phyloP scores from a whole-genome alignment of 2,888 invertebrate species.

The Lathronympha strigana region DNA sequence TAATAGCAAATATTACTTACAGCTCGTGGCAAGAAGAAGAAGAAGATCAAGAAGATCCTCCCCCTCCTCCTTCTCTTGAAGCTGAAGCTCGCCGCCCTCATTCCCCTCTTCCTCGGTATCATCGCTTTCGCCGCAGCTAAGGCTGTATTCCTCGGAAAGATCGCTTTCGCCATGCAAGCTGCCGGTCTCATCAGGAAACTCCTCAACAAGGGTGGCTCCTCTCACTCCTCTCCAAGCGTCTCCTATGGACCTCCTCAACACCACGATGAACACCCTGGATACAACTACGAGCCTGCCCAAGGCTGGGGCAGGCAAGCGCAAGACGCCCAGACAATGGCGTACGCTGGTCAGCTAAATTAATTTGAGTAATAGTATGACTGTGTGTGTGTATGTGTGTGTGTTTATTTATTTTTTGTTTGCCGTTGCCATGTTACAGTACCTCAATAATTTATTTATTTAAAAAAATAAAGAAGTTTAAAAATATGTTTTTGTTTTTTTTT shows the following conservation, averaged over 20 bases:
- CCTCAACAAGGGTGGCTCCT: slow-evolving; percentile 84
- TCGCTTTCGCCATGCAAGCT: slow-evolving; percentile 91
- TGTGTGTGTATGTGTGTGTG: slow-evolving; percentile 54
- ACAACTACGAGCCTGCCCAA: slow-evolving; percentile 82
- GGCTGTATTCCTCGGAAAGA: slow-evolving; percentile 92
- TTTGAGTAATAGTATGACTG: slow-evolving; percentile 46
- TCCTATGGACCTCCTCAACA: slow-evolving; percentile 87
- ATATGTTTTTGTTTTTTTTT: too few species aligned
- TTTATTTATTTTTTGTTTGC: slow-evolving; percentile 57
- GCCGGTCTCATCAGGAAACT: slow-evolving; percentile 87
- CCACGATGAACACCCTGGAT: slow-evolving; percentile 83
- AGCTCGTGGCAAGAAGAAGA: slow-evolving; percentile 92
- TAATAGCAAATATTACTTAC: slow-evolving; percentile 50
- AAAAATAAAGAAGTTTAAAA: slow-evolving; percentile 50
- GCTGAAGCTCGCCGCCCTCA: slow-evolving; percentile 89
- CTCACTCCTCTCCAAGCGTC: slow-evolving; percentile 66
- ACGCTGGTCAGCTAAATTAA: slow-evolving; percentile 74
- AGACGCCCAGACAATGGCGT: slow-evolving; percentile 88
- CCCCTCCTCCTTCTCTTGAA: slow-evolving; percentile 91
- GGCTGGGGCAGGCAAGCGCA: slow-evolving; percentile 87
- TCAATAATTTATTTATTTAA: slow-evolving; percentile 65
- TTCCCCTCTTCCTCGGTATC: slow-evolving; percentile 89
- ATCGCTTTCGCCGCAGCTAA: slow-evolving; percentile 92
- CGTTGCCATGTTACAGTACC: slow-evolving; percentile 70
- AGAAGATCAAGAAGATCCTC: slow-evolving; percentile 90